A percentile compares a stretch with the other conserved stretches of the same genome.
These are phyloP conservation scores for Cynodonichthys magdalenae DNA, from an alignment of 2,797 vertebrate species.

Conservation along the genomic window DNA sequence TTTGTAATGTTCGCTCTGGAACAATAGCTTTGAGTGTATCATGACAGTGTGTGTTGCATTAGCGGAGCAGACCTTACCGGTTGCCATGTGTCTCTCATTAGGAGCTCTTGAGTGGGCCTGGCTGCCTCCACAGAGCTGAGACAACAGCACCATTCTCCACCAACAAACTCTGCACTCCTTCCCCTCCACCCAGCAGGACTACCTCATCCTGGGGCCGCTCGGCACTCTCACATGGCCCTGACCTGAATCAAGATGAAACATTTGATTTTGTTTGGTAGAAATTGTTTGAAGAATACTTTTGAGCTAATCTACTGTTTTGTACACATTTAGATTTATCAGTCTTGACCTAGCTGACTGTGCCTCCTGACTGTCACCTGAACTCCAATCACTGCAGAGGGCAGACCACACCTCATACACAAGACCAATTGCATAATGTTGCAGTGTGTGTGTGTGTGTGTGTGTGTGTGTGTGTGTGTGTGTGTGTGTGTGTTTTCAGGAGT, in stretches of 20 bases:
- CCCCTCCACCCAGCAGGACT: slow-evolving; percentile 18
- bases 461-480: too few relatives aligned
- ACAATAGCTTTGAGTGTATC: slow-evolving; percentile 48
- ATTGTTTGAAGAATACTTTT: neutral
- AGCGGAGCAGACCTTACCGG: slow-evolving; percentile 36
- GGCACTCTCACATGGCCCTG: slow-evolving; percentile 8
- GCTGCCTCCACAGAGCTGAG: slow-evolving; percentile 47
- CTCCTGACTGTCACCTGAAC: slow-evolving; percentile 52
- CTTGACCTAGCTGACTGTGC: slow-evolving; percentile 23
- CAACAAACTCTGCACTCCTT: slow-evolving; percentile 16
- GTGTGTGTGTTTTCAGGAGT: slow-evolving; percentile 14
- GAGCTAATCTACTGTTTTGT: neutral
- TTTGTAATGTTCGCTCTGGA: slow-evolving; percentile 23
- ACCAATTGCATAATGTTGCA: slow-evolving; percentile 58
- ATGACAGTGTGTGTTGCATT: slow-evolving; percentile 35
- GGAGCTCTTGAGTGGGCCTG: slow-evolving; percentile 53
- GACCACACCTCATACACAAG: slow-evolving; percentile 45
- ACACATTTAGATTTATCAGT: slow-evolving; percentile 13
- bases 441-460: slow-evolving; percentile 20
- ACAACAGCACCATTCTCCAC: slow-evolving; percentile 55
- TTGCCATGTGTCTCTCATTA: slow-evolving; percentile 72
- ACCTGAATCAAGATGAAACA: slow-evolving; percentile 17
- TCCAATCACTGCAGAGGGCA: slow-evolving; percentile 47
- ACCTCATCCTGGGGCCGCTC: neutral
- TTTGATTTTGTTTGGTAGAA: slow-evolving; percentile 1